A percentile compares a stretch with the other conserved stretches of the same genome.
Evolutionary conservation across 2,888 invertebrate genomes (phyloP).

Genomic region (Agapetus fuscipes): DNA sequence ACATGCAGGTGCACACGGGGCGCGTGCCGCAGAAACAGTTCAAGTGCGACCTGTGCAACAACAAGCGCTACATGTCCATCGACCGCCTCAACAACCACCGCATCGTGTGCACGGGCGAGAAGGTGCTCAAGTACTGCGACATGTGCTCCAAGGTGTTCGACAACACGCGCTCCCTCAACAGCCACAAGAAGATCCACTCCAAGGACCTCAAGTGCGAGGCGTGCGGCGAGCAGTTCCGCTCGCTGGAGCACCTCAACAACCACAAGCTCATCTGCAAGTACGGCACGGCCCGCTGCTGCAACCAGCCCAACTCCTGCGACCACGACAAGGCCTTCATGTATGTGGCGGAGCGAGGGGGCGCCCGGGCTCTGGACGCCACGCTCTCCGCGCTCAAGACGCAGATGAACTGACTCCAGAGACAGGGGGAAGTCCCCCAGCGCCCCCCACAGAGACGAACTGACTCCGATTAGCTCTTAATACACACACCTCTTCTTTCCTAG

Average conservation of each 20-base stretch:
- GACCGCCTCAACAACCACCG: slow-evolving; percentile 45
- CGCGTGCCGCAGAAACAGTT: slow-evolving; percentile 45
- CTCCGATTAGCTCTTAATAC: too few relatives aligned
- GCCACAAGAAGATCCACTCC: slow-evolving; percentile 46
- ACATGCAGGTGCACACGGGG: slow-evolving; percentile 48
- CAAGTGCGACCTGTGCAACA: slow-evolving; percentile 46
- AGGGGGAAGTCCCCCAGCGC: neutral
- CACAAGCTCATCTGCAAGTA: slow-evolving; percentile 43
- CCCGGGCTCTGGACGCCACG: slow-evolving; percentile 40
- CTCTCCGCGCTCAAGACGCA: slow-evolving; percentile 42
- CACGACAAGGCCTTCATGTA: slow-evolving; percentile 45
- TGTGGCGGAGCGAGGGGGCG: slow-evolving; percentile 40
- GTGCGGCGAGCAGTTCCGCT: slow-evolving; percentile 44
- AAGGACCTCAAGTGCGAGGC: slow-evolving; percentile 44
- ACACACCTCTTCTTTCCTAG: too few relatives aligned
- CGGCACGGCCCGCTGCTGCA: slow-evolving; percentile 37
- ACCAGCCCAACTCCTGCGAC: slow-evolving; percentile 42
- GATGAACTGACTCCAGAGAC: slow-evolving; percentile 33
- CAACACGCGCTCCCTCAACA: slow-evolving; percentile 44
- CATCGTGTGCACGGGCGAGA: slow-evolving; percentile 44
- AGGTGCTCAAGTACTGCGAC: slow-evolving; percentile 43
- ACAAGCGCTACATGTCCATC: slow-evolving; percentile 45
- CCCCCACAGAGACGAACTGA: too few relatives aligned
- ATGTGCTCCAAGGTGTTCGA: slow-evolving; percentile 48
- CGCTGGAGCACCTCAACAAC: slow-evolving; percentile 43